A percentile compares a stretch with the other conserved stretches of the same genome.
These are phyloP conservation scores for Dasypogon diadema DNA, from an alignment of 2,888 invertebrate species.

Conservation along the genomic window DNA sequence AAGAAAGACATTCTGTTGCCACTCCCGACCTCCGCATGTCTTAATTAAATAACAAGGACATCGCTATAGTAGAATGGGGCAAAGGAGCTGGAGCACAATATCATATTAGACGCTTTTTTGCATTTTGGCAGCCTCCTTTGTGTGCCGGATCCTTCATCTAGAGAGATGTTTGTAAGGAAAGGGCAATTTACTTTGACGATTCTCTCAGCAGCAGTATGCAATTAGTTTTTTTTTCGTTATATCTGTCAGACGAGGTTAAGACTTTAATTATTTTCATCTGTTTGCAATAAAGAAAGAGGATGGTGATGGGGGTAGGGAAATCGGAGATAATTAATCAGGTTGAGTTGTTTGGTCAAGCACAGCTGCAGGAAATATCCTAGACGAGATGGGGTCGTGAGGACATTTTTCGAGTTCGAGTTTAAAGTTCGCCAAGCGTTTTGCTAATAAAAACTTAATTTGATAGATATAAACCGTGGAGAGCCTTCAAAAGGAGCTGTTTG, in stretches of 20 bases:
- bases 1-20: slow-evolving; percentile 19
- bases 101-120: slow-evolving; percentile 30
- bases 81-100: slow-evolving; percentile 7
- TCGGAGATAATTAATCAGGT: slow-evolving; percentile 12
- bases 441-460: too few species aligned
- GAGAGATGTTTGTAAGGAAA: slow-evolving; percentile 22
- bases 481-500: too few species aligned
- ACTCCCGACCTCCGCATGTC: slow-evolving; percentile 1
- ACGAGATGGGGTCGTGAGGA: too few species aligned
- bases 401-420: too few species aligned
- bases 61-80: slow-evolving; percentile 1
- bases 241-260: slow-evolving; percentile 7
- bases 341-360: neutral
- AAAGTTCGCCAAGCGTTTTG: too few species aligned
- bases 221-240: slow-evolving; percentile 28
- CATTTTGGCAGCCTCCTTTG: slow-evolving; percentile 27
- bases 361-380: too few species aligned
- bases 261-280: slow-evolving; percentile 34
- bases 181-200: slow-evolving; percentile 45
- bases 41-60: slow-evolving; percentile 46
- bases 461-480: too few species aligned
- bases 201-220: neutral
- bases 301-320: neutral
- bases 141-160: neutral
- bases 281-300: neutral